Conservation (phyloP, 2,888 invertebrate genomes). For the Cheilosia vulpina region DNA sequence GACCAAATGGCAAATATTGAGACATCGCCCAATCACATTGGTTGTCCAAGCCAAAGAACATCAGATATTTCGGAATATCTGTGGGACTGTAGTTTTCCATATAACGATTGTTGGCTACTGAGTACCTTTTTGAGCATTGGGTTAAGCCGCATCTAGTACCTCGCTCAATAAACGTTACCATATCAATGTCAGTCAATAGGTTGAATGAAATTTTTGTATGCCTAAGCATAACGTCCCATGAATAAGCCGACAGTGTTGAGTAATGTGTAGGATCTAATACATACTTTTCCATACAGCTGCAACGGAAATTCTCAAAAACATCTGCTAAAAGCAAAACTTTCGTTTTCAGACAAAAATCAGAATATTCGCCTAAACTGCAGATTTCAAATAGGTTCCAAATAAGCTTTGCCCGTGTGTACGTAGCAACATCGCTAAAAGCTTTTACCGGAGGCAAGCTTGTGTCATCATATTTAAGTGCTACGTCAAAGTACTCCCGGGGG, state of each 20-base stretch:
- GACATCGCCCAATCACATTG: constrained; percentile 80
- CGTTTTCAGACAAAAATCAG: no score
- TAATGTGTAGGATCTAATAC: constrained; percentile 6
- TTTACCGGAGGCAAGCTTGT: background rate
- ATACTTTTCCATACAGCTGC: constrained; percentile 13
- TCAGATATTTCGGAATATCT: constrained; percentile 75
- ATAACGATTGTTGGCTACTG: constrained; percentile 4
- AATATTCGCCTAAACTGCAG: no score
- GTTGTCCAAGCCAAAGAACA: constrained; percentile 80
- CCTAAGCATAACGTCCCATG: constrained; percentile 12
- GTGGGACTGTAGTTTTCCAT: background rate
- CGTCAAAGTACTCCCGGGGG: constrained; percentile 11
- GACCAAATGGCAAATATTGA: constrained; percentile 77
- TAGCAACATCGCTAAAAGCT: no score
- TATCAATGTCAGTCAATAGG: background rate
- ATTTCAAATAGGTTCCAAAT: no score
- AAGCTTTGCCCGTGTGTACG: no score
- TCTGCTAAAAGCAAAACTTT: constrained; percentile 19
- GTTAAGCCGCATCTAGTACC: constrained; percentile 6
- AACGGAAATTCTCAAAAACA: constrained; percentile 35
- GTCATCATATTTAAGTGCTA: background rate
- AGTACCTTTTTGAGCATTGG: background rate
- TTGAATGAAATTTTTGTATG: background rate
- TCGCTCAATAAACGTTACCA: constrained; percentile 1
- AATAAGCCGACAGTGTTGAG: background rate